Evolutionary conservation across 1,140 invertebrate genomes (phyloP).

Genomic region (Drosophila kurseongensis): DNA sequence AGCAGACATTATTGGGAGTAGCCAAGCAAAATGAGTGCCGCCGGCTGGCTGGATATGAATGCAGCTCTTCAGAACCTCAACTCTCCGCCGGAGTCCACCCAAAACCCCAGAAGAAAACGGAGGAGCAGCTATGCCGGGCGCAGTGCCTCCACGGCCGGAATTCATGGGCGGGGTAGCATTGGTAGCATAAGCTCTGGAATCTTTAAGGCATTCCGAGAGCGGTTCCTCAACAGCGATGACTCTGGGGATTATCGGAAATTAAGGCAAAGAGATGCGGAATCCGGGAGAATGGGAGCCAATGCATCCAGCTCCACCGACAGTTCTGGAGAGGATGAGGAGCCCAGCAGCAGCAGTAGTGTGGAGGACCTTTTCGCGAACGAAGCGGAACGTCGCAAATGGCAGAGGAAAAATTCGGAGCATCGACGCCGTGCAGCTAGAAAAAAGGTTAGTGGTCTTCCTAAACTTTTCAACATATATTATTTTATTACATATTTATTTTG

Average conservation of each 20-base stretch:
- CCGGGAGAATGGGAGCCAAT: slow-evolving; percentile 10
- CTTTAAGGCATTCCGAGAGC: slow-evolving; percentile 65
- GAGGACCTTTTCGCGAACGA: slow-evolving; percentile 61
- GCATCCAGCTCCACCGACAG: slow-evolving; percentile 38
- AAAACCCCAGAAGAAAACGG: slow-evolving; percentile 21
- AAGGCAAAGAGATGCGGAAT: slow-evolving; percentile 56
- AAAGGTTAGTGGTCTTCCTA: slow-evolving; percentile 50
- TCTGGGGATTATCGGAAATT: slow-evolving; percentile 50
- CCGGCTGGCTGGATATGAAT: slow-evolving; percentile 64
- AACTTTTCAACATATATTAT: too few species aligned
- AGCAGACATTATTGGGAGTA: slow-evolving; percentile 42
- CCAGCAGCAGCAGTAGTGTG: slow-evolving; percentile 62
- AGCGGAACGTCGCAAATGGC: slow-evolving; percentile 52
- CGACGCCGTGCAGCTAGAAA: slow-evolving; percentile 13
- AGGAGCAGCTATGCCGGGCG: slow-evolving; percentile 43
- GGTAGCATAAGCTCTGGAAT: slow-evolving; percentile 60
- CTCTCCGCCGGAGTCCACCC: slow-evolving; percentile 2
- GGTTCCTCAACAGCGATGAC: slow-evolving; percentile 52
- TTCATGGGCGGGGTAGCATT: slow-evolving; percentile 56
- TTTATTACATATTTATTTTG: too few species aligned
- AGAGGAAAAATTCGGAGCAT: slow-evolving; percentile 27
- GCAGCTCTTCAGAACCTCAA: slow-evolving; percentile 28
- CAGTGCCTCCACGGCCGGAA: slow-evolving; percentile 33
- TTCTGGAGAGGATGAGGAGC: slow-evolving; percentile 37
- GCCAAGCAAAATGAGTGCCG: slow-evolving; percentile 62